These are phyloP conservation scores for Tricholauxania praeusta DNA, from an alignment of 2,888 invertebrate genomes.

Conservation along the genomic window DNA sequence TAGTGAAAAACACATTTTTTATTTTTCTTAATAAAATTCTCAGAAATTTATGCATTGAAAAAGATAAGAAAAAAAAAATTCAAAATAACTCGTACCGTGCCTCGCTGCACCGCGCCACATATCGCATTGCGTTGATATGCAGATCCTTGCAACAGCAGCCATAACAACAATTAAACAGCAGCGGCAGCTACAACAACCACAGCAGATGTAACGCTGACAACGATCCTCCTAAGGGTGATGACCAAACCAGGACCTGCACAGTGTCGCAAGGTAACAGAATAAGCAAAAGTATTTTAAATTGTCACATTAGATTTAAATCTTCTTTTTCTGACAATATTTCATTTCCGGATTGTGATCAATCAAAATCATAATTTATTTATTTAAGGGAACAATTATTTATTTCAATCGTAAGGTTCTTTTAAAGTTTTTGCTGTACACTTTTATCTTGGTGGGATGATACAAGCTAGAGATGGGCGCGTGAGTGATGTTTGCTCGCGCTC, in stretches of 20 bases:
- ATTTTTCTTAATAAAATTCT: not conserved
- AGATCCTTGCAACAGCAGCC: constrained; percentile 35
- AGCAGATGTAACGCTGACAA: constrained; percentile 35
- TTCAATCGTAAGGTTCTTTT: too few species aligned
- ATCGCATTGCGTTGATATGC: constrained; percentile 30
- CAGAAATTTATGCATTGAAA: constrained; percentile 1
- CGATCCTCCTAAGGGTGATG: constrained; percentile 32
- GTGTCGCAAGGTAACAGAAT: not conserved
- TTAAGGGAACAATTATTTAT: too few species aligned
- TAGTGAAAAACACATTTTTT: not conserved
- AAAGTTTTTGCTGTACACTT: too few species aligned
- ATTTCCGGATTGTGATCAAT: not conserved
- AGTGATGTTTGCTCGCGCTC: too few species aligned
- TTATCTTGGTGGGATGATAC: too few species aligned
- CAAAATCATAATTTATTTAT: too few species aligned
- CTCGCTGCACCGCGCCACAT: too few species aligned
- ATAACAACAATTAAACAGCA: constrained; percentile 37
- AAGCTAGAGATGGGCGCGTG: too few species aligned
- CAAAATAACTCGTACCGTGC: not conserved
- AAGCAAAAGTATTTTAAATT: too few species aligned
- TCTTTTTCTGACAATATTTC: not conserved
- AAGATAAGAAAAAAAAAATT: not conserved
- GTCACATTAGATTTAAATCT: constrained; percentile 10
- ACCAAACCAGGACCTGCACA: constrained; percentile 16
- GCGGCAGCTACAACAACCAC: constrained; percentile 38